Evolutionary conservation across 2,113 vertebrate species (phyloP).

Genomic region (Harpagus bidentatus): DNA sequence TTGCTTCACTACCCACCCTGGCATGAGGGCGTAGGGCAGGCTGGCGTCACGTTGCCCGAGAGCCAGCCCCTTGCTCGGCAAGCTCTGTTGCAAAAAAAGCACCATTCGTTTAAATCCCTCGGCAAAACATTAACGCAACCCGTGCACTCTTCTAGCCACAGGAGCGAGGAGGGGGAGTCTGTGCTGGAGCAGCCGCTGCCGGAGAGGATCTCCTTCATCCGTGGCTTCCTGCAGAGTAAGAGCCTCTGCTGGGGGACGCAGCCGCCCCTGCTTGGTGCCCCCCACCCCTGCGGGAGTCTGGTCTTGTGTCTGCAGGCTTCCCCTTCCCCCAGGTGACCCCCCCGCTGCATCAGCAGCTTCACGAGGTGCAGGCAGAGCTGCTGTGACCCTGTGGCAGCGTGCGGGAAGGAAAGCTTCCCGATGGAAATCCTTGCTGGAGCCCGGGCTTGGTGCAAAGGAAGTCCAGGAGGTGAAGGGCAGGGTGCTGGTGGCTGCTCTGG

Average conservation of each 20-base stretch:
- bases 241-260: not conserved
- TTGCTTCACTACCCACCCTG: not conserved
- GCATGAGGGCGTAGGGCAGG: not conserved
- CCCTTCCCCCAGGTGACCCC: too few species aligned
- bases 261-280: not conserved
- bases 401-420: not conserved
- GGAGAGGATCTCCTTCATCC: constrained; percentile 73
- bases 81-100: not conserved
- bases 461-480: not conserved
- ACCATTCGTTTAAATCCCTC: rapidly evolving
- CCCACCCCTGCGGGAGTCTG: not conserved
- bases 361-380: not conserved
- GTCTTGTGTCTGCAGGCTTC: not conserved
- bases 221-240: constrained; percentile 84
- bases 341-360: rapidly evolving
- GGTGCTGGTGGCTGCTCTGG: not conserved
- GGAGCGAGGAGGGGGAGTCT: constrained; percentile 59
- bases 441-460: not conserved
- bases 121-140: not conserved
- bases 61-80: not conserved
- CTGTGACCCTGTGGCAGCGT: not conserved
- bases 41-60: rapidly evolving
- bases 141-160: constrained; percentile 66
- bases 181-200: constrained; percentile 51
- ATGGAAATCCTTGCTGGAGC: not conserved